Conservation (phyloP, 2,113 vertebrate genomes). For the Nipponia nippon region DNA sequence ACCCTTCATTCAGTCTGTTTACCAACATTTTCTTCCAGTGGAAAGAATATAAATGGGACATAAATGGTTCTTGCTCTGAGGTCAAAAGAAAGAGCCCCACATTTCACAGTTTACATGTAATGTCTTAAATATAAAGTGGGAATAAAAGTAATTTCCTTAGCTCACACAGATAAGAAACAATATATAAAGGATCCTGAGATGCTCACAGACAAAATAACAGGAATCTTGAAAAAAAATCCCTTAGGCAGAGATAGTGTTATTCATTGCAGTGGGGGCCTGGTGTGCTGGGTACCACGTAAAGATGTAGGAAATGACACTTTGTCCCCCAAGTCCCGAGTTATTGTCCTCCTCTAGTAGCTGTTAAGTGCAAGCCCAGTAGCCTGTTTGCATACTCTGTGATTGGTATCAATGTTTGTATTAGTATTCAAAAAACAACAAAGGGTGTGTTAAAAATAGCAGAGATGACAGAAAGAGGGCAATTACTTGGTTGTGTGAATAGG, state of each 20-base stretch:
- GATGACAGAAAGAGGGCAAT: conserved; percentile 66
- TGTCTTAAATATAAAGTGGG: not conserved
- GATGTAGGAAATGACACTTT: not conserved
- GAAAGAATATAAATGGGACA: not conserved
- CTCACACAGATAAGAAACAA: not conserved
- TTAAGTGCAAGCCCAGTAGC: conserved; percentile 26
- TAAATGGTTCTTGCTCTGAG: not conserved
- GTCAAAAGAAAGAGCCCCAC: not conserved
- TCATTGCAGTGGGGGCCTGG: not conserved
- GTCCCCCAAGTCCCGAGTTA: not conserved
- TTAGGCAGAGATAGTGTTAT: not conserved
- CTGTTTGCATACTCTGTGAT: conserved; percentile 57
- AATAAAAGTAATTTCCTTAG: not conserved
- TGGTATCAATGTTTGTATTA: conserved; percentile 66
- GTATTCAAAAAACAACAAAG: conserved; percentile 64
- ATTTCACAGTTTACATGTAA: not conserved
- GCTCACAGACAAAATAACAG: not conserved
- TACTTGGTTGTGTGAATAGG: conserved; percentile 49
- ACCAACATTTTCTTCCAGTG: not conserved
- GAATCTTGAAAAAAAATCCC: not conserved
- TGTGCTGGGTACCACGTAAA: not conserved
- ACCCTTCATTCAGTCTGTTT: not conserved
- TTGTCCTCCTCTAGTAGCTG: not conserved
- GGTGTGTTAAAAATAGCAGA: conserved; percentile 62
- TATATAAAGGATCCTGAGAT: not conserved